Evolutionary conservation across 2,797 vertebrate species (phyloP).

Genomic region (Petrocephalus sullivani): DNA sequence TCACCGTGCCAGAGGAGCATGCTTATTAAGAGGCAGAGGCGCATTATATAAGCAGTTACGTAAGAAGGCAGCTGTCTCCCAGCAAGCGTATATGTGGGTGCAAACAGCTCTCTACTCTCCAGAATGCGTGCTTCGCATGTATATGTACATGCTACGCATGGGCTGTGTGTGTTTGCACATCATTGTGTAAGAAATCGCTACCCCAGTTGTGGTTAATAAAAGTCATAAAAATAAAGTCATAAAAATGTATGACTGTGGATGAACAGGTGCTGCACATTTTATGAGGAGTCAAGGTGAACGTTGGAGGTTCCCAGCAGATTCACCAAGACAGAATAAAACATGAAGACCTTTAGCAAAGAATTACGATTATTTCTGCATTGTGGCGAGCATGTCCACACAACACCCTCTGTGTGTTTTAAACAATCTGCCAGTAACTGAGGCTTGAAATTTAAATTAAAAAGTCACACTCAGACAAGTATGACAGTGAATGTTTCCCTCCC

Average conservation of each 20-base stretch:
- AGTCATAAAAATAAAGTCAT: background rate
- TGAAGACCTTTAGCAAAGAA: slow-evolving; percentile 1
- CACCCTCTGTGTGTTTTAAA: background rate
- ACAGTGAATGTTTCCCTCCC: background rate
- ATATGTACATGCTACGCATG: slow-evolving; percentile 21
- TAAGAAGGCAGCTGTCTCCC: slow-evolving; percentile 69
- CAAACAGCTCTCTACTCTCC: slow-evolving; percentile 45
- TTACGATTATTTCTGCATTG: background rate
- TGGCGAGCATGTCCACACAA: background rate
- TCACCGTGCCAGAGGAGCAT: slow-evolving; percentile 45
- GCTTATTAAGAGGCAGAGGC: slow-evolving; percentile 51
- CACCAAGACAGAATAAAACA: slow-evolving; percentile 9
- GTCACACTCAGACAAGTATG: background rate
- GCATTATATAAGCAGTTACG: slow-evolving; percentile 66
- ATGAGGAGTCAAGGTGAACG: slow-evolving; percentile 18
- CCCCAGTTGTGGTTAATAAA: slow-evolving; percentile 9
- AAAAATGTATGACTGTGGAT: slow-evolving; percentile 14
- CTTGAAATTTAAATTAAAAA: background rate
- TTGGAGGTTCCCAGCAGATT: slow-evolving; percentile 14
- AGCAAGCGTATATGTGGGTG: slow-evolving; percentile 57
- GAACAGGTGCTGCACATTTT: slow-evolving; percentile 11
- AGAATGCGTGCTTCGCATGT: slow-evolving; percentile 41
- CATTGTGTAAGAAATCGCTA: background rate
- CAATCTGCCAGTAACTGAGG: background rate
- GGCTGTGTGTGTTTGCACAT: slow-evolving; percentile 19